Base-by-base conservation (phyloP, 2,113 vertebrate species). In the Ranitomeya imitator region DNA sequence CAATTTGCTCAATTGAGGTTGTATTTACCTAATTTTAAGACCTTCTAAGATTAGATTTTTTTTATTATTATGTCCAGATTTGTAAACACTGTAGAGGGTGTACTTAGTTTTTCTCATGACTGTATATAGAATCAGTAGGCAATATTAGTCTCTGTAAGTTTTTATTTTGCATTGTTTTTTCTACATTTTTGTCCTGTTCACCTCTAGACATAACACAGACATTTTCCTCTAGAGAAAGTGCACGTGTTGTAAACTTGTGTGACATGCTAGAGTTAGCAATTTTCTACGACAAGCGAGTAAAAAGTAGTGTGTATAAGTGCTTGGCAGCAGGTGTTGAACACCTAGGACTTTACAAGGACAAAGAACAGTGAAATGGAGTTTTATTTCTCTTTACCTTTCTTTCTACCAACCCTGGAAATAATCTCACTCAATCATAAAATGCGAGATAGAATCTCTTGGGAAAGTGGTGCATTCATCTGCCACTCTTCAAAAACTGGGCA, bases 311-410 rank as follows among this genome's bases (percentile, higher is more conserved):
- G 67, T 85, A 73, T 54, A 73, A 85, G 61, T 69, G 83, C 45
- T 60, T 60, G 83, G 83, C 67, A 85, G 69, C 69, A 74, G 54
- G 83, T 60, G 69, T 85, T 60, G 83, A 61, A 85, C 83, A 85
- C 54, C 71, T 85, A 76, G 65, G 83, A 60, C 83, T 57, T 85
- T 69, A 19, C 83, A 85, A 85, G 83, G 83, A 73, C 83, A 85
- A 74, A 85, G 55, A 19, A 19, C 23, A 74, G 10, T 85, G 69
- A 85, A 85, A 85, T 76, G 55, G 83, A 85, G 83, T 85, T 76
- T 76, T 26, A 57, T 85, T 85, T 77, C 54, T 74, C 37, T 73
- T 86, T 80, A n/a, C 51, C 12, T 3, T 85, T 91, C 87, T 82
- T 86, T 69, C 88, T 82, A 69, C 51, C 4, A 80, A 31, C 45